A percentile compares a stretch with the other conserved stretches of the same genome.
These are phyloP conservation scores for Anodontia alba DNA, from an alignment of 2,888 invertebrate genomes.

Conservation along the genomic window DNA sequence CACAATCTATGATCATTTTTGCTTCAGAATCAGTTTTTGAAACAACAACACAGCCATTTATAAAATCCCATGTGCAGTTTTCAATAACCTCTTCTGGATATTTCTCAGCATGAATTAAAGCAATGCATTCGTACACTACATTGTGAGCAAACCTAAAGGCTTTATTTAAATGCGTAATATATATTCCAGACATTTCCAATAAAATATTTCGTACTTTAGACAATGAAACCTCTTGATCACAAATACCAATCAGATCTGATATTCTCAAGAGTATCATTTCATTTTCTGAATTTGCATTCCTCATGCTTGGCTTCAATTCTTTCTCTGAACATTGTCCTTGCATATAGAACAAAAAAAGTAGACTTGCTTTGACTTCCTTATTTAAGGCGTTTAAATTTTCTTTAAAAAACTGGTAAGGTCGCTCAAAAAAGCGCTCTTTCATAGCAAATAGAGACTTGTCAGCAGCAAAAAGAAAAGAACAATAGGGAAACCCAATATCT, in stretches of 20 bases:
- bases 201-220: not conserved
- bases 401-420: slow-evolving; percentile 4
- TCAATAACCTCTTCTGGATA: slow-evolving; percentile 24
- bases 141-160: slow-evolving; percentile 15
- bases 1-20: not conserved
- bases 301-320: slow-evolving; percentile 3
- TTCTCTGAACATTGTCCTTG: slow-evolving; percentile 15
- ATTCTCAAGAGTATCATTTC: not conserved
- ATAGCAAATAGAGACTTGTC: not conserved
- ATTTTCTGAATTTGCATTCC: not conserved
- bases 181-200: not conserved
- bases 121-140: slow-evolving; percentile 17
- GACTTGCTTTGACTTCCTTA: not conserved
- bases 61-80: slow-evolving; percentile 21
- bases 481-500: slow-evolving; percentile 18
- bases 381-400: not conserved
- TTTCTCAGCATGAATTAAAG: not conserved
- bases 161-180: slow-evolving; percentile 6
- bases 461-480: slow-evolving; percentile 15
- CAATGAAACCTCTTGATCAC: not conserved
- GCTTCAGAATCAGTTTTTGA: not conserved
- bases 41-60: not conserved
- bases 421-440: slow-evolving; percentile 6
- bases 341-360: slow-evolving; percentile 19
- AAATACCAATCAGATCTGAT: not conserved